A percentile compares a stretch with the other conserved stretches of the same genome.
Conservation (phyloP, 2,888 invertebrate genomes). For the Gisinianus flammeolus region DNA sequence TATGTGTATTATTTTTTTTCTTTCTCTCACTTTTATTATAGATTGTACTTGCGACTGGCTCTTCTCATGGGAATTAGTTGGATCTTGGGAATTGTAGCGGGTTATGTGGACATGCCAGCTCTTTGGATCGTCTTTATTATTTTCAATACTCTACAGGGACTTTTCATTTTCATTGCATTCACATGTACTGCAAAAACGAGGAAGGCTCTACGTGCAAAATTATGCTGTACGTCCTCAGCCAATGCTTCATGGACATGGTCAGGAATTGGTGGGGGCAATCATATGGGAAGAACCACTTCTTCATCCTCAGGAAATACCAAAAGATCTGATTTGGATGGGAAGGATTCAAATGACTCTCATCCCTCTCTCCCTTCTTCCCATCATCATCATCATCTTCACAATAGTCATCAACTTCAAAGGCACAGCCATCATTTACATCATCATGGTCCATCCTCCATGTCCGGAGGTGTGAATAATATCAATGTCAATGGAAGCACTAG, state of each 20-base stretch:
- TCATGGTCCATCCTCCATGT: slow-evolving; percentile 43
- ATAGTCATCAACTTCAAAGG: slow-evolving; percentile 18
- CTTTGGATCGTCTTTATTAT: slow-evolving; percentile 64
- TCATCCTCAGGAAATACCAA: slow-evolving; percentile 55
- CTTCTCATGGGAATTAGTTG: slow-evolving; percentile 65
- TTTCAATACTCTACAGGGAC: slow-evolving; percentile 64
- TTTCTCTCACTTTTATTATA: slow-evolving; percentile 55
- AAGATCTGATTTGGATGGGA: slow-evolving; percentile 52
- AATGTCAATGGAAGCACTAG: slow-evolving; percentile 22
- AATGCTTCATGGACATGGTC: slow-evolving; percentile 58
- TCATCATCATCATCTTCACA: slow-evolving; percentile 32
- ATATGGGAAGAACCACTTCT: slow-evolving; percentile 51
- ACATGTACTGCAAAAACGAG: slow-evolving; percentile 64
- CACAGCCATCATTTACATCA: slow-evolving; percentile 42
- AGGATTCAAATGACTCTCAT: slow-evolving; percentile 51
- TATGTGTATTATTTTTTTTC: too few species aligned
- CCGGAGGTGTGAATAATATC: not conserved
- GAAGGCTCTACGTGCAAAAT: slow-evolving; percentile 50
- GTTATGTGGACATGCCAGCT: slow-evolving; percentile 61
- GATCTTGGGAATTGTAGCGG: slow-evolving; percentile 64
- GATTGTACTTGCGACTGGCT: slow-evolving; percentile 63
- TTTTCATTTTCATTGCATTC: slow-evolving; percentile 65
- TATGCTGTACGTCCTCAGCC: slow-evolving; percentile 47
- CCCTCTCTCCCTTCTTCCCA: slow-evolving; percentile 43
- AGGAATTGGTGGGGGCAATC: slow-evolving; percentile 51